phyloP scores from a whole-genome alignment of 2,888 invertebrate species.

The Alloscopus bannaensis region DNA sequence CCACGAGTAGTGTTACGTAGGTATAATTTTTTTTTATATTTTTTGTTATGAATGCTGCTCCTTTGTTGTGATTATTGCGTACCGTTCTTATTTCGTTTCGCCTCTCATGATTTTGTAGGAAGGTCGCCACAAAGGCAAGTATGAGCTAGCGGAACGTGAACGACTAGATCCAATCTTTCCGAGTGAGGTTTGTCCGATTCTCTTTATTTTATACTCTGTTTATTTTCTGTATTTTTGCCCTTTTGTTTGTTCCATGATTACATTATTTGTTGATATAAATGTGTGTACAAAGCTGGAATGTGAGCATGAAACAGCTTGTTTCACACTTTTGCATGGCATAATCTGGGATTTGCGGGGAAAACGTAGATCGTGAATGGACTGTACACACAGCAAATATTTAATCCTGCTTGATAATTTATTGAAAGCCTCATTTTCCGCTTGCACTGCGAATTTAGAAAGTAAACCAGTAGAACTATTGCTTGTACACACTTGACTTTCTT shows the following conservation, averaged over 20 bases:
- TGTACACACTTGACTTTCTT: too few species aligned
- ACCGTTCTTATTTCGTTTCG: constrained; percentile 30
- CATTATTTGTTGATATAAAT: background rate
- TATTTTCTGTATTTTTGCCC: constrained; percentile 34
- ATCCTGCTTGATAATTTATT: too few species aligned
- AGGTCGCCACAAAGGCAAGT: constrained; percentile 73
- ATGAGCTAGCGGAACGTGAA: constrained; percentile 73
- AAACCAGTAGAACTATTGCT: too few species aligned
- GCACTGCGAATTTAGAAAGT: too few species aligned
- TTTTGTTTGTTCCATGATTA: constrained; percentile 10
- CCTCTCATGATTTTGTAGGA: constrained; percentile 67
- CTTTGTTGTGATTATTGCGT: too few species aligned
- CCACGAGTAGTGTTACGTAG: too few species aligned
- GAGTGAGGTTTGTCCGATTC: constrained; percentile 73
- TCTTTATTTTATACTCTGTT: constrained; percentile 62
- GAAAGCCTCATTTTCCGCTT: too few species aligned
- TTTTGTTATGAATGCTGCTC: too few species aligned
- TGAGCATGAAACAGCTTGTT: background rate
- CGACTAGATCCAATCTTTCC: constrained; percentile 73
- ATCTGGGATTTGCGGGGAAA: too few species aligned
- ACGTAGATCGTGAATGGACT: too few species aligned
- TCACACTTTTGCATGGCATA: background rate
- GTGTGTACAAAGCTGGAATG: background rate
- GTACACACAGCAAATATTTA: too few species aligned
- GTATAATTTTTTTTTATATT: too few species aligned